These are phyloP conservation scores for Thymelicus acteon DNA, from an alignment of 2,888 invertebrate genomes.

Conservation along the genomic window DNA sequence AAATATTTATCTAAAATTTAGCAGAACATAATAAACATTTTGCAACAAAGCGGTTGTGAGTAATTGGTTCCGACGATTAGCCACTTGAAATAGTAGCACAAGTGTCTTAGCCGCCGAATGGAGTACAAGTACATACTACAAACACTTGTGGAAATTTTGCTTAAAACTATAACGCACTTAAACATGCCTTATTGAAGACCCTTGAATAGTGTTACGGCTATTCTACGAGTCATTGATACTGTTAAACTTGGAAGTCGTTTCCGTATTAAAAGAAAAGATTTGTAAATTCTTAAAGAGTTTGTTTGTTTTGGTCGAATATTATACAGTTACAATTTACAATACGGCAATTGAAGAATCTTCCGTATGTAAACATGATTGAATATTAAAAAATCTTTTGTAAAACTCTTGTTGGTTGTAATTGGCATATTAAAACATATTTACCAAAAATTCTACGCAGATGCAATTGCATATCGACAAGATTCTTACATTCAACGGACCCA, in stretches of 20 bases:
- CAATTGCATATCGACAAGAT: not conserved
- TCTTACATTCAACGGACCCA: slow-evolving; percentile 25
- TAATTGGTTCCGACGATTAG: slow-evolving; percentile 54
- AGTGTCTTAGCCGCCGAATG: slow-evolving; percentile 41
- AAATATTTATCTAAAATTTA: slow-evolving; percentile 19
- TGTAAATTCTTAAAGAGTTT: not conserved
- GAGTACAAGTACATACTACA: slow-evolving; percentile 37
- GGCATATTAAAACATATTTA: not conserved
- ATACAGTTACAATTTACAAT: no score
- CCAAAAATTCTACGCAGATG: not conserved
- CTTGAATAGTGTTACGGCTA: slow-evolving; percentile 24
- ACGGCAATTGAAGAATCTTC: no score
- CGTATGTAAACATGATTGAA: not conserved
- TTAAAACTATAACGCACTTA: slow-evolving; percentile 32
- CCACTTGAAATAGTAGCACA: slow-evolving; percentile 54
- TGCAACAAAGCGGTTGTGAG: slow-evolving; percentile 47
- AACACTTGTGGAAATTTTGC: slow-evolving; percentile 38
- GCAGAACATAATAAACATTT: slow-evolving; percentile 6
- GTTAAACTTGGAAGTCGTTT: not conserved
- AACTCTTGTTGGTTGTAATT: not conserved
- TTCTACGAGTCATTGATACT: slow-evolving; percentile 5
- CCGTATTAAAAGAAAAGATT: not conserved
- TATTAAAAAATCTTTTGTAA: not conserved
- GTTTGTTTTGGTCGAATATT: no score
- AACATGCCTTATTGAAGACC: slow-evolving; percentile 22